phyloP scores from a whole-genome alignment of 2,888 invertebrate genomes.

The Drosophila aldrichi region DNA sequence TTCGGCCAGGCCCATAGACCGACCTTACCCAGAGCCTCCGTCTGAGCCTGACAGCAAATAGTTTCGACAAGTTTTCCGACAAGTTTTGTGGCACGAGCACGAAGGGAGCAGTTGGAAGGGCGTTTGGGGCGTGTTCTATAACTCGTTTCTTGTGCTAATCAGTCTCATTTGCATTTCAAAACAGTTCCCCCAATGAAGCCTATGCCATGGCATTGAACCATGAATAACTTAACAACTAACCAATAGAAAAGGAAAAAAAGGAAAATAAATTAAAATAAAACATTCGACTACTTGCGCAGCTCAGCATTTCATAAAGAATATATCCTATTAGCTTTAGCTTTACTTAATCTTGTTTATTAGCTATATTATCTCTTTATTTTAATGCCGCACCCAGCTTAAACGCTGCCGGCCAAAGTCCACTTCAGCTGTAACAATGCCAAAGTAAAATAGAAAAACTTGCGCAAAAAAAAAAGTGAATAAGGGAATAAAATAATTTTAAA shows the following conservation, averaged over 20 bases:
- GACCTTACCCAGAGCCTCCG: not conserved
- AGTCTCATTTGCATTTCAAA: conserved; percentile 33
- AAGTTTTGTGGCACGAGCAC: not conserved
- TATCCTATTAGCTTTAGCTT: conserved; percentile 5
- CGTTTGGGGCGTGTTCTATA: not conserved
- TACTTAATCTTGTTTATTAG: conserved; percentile 26
- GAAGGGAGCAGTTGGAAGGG: not conserved
- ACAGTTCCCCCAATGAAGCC: not conserved
- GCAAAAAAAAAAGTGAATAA: conserved; percentile 16
- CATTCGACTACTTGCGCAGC: not conserved
- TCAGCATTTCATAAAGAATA: conserved; percentile 3
- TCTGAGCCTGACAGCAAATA: conserved; percentile 7
- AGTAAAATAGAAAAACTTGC: conserved; percentile 24
- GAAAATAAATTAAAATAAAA: not conserved
- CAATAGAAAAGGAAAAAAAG: too few relatives aligned
- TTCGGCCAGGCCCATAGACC: conserved; percentile 1
- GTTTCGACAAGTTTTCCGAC: conserved; percentile 26
- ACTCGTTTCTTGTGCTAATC: conserved; percentile 11
- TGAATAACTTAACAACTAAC: not conserved
- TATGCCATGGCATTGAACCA: not conserved
- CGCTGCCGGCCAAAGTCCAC: conserved; percentile 12
- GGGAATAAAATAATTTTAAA: conserved; percentile 7
- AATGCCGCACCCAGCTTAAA: not conserved
- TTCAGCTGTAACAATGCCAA: conserved; percentile 23
- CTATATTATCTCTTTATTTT: conserved; percentile 3